Conservation (phyloP, 2,888 invertebrate genomes). For the Crioceris asparagi region DNA sequence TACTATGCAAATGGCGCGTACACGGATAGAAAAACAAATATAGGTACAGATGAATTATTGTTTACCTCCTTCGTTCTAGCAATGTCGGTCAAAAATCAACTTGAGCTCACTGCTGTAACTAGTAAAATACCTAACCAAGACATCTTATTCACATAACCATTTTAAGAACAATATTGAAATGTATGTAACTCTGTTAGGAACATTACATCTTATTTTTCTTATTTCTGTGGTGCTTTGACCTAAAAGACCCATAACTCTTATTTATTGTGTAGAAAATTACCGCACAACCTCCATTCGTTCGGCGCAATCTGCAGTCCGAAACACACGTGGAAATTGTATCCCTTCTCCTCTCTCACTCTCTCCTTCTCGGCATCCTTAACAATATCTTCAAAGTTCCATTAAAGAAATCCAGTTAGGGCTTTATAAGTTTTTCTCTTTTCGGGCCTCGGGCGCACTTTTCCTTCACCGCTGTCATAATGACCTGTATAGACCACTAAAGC, state of each 20-base stretch:
- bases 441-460: constrained; percentile 18
- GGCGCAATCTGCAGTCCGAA: constrained; percentile 21
- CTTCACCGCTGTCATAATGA: constrained; percentile 21
- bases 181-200: too few species aligned
- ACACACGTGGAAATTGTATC: constrained; percentile 31
- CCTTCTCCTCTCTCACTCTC: constrained; percentile 11
- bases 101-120: too few species aligned
- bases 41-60: too few species aligned
- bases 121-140: too few species aligned
- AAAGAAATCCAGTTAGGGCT: constrained; percentile 29
- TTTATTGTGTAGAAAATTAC: constrained; percentile 41
- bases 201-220: too few species aligned
- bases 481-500: constrained; percentile 18
- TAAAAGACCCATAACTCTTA: constrained; percentile 36
- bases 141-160: too few species aligned
- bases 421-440: constrained; percentile 30
- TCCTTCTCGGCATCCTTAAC: constrained; percentile 20
- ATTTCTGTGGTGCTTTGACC: too few species aligned
- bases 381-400: constrained; percentile 29
- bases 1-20: too few species aligned
- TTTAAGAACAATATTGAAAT: too few species aligned
- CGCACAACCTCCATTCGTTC: constrained; percentile 39
- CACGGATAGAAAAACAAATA: too few species aligned
- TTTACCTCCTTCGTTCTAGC: too few species aligned
- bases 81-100: too few species aligned